phyloP scores from a whole-genome alignment of 1,140 invertebrate genomes.

The Plutomurus gul region DNA sequence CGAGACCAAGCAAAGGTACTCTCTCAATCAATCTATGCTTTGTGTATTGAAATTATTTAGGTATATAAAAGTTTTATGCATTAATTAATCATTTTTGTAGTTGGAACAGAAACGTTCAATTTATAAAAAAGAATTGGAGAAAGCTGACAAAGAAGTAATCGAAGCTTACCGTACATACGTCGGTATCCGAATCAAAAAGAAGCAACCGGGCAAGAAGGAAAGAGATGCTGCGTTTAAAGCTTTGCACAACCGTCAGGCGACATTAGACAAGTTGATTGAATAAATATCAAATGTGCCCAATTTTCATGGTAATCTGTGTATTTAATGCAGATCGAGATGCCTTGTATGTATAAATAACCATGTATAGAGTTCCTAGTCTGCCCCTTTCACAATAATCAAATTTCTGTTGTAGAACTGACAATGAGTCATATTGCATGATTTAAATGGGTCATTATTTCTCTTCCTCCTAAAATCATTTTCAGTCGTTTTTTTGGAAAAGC shows the following conservation, averaged over 20 bases:
- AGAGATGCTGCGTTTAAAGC: constrained; percentile 37
- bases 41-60: neutral
- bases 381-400: no score
- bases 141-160: constrained; percentile 51
- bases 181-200: constrained; percentile 45
- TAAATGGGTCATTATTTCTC: no score
- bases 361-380: no score
- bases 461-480: no score
- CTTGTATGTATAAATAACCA: no score
- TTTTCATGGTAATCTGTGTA: no score
- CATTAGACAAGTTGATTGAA: constrained; percentile 31
- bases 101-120: constrained; percentile 8
- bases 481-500: no score
- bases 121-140: constrained; percentile 44
- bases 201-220: constrained; percentile 37
- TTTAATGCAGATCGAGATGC: neutral
- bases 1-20: neutral
- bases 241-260: constrained; percentile 25
- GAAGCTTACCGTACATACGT: constrained; percentile 44
- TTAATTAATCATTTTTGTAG: neutral
- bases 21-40: neutral
- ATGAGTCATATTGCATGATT: no score
- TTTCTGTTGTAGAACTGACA: no score
- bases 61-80: neutral
- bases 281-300: neutral